These are phyloP conservation scores for Dermolepida albohirtum DNA, from an alignment of 2,888 invertebrate species.

Conservation along the genomic window DNA sequence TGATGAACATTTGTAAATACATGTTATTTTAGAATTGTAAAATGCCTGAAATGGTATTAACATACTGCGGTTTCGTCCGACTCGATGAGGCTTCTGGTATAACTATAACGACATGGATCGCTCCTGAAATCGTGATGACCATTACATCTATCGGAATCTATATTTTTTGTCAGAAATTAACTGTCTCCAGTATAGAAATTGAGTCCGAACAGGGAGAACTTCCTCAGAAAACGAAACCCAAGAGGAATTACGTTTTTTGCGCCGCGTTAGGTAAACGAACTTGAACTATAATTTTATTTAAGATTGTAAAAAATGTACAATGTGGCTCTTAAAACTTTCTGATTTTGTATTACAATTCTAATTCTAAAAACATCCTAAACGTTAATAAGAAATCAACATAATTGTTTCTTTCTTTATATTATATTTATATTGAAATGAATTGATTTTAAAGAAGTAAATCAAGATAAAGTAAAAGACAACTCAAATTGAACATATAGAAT, in stretches of 20 bases:
- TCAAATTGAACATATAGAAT: too few species aligned
- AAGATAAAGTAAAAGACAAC: too few species aligned
- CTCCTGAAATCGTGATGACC: slow-evolving; percentile 80
- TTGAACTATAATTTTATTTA: too few species aligned
- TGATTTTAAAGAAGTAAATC: too few species aligned
- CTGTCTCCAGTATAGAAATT: slow-evolving; percentile 43
- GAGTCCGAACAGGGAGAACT: slow-evolving; percentile 44
- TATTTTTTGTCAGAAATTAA: slow-evolving; percentile 65
- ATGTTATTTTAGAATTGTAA: slow-evolving; percentile 60
- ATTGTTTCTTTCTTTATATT: too few species aligned
- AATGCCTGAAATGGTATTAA: slow-evolving; percentile 71
- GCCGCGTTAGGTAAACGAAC: slow-evolving; percentile 27
- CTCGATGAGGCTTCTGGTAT: slow-evolving; percentile 70
- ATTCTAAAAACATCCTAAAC: too few species aligned
- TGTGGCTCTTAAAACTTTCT: too few species aligned
- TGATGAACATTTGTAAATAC: neutral
- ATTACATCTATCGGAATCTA: slow-evolving; percentile 67
- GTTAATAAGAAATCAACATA: too few species aligned
- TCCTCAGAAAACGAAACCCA: slow-evolving; percentile 20
- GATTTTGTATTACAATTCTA: too few species aligned
- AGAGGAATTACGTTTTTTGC: slow-evolving; percentile 29
- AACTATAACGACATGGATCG: slow-evolving; percentile 77
- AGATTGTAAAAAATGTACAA: too few species aligned
- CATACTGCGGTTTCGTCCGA: slow-evolving; percentile 78
- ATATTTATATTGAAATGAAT: too few species aligned